Conservation (phyloP, 2,113 vertebrate genomes). For the Grallaria varia region DNA sequence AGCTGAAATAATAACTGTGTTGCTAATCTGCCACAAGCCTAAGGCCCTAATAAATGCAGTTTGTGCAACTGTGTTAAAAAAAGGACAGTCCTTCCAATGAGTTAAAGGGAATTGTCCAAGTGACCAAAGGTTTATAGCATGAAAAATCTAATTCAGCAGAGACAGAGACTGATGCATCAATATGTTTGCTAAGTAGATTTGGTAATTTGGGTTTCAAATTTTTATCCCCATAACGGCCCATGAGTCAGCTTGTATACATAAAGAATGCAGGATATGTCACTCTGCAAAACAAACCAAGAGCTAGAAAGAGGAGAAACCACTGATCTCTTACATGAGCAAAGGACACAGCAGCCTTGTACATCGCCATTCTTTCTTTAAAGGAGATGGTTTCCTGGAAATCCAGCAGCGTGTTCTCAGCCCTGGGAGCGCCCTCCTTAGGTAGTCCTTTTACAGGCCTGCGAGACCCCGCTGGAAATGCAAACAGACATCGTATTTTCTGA, state of each 20-base stretch:
- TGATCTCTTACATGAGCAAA: conserved; percentile 80
- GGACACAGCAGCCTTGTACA: conserved; percentile 87
- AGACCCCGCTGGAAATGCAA: conserved; percentile 74
- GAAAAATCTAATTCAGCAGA: conserved; percentile 13
- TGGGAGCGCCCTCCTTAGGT: conserved; percentile 66
- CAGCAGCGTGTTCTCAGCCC: conserved; percentile 63
- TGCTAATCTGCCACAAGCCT: conserved; percentile 47
- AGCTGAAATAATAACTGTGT: conserved; percentile 54
- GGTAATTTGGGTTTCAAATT: background rate
- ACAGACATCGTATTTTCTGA: conserved; percentile 4
- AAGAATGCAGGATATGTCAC: background rate
- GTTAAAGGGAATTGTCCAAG: conserved; percentile 38
- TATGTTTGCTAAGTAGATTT: conserved; percentile 11
- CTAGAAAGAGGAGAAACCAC: background rate
- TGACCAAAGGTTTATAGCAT: background rate
- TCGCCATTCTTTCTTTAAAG: conserved; percentile 83
- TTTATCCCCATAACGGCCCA: background rate
- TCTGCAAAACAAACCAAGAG: background rate
- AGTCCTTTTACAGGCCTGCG: conserved; percentile 65
- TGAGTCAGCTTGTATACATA: background rate
- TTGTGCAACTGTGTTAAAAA: conserved; percentile 9
- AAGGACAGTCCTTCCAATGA: conserved; percentile 3
- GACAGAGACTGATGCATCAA: background rate
- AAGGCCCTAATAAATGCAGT: conserved; percentile 48
- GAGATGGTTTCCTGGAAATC: conserved; percentile 80